These are phyloP conservation scores for Cephus rjabovi DNA, from an alignment of 2,888 invertebrate species.

Conservation along the genomic window DNA sequence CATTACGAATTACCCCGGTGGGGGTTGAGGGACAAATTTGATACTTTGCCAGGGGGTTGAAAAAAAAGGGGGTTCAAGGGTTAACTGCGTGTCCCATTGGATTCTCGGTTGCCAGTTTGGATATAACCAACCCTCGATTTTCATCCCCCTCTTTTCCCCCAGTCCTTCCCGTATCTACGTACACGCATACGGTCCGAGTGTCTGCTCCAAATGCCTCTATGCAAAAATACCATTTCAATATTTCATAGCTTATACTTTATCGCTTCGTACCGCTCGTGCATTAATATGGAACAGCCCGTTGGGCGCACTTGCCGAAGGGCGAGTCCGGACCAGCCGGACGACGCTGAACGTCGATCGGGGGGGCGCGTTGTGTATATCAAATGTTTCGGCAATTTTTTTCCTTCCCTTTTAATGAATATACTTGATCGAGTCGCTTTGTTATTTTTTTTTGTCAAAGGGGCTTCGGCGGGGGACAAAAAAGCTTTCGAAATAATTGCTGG, in stretches of 20 bases:
- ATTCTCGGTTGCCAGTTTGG: background rate
- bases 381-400: background rate
- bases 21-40: background rate
- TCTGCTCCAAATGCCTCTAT: background rate
- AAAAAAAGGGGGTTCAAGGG: background rate
- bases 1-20: slow-evolving; percentile 37
- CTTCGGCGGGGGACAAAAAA: no score
- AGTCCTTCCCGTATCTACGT: background rate
- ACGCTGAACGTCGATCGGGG: background rate
- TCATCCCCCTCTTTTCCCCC: background rate
- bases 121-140: background rate
- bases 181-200: background rate
- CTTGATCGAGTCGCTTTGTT: background rate
- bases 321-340: background rate
- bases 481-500: no score
- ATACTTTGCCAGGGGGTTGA: background rate
- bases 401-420: background rate
- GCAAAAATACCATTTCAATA: slow-evolving; percentile 48
- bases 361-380: background rate
- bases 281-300: slow-evolving; percentile 23
- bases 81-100: background rate
- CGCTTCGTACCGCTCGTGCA: slow-evolving; percentile 30
- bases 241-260: slow-evolving; percentile 48
- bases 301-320: slow-evolving; percentile 12
- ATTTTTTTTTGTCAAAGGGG: no score